phyloP scores from a whole-genome alignment of 2,888 invertebrate species.

The Spicauda simplicius region DNA sequence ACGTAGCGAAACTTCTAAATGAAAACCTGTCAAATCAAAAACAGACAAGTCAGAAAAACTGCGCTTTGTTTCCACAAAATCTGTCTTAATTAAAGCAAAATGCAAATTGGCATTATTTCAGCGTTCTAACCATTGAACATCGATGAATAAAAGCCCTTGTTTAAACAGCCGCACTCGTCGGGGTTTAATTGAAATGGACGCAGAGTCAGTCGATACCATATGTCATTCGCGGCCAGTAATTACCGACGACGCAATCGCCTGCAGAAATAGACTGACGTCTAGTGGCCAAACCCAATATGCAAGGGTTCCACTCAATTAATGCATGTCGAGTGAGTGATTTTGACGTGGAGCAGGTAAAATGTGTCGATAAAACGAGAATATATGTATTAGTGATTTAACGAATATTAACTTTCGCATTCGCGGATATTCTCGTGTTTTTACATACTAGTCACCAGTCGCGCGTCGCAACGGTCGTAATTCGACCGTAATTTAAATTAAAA shows the following conservation, averaged over 20 bases:
- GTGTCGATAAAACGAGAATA: background rate
- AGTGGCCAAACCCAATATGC: slow-evolving; percentile 57
- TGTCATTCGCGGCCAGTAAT: slow-evolving; percentile 58
- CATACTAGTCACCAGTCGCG: no score
- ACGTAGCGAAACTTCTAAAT: no score
- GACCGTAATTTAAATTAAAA: no score
- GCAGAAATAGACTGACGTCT: slow-evolving; percentile 64
- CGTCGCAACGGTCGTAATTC: no score
- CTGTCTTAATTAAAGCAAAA: slow-evolving; percentile 1
- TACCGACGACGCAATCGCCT: slow-evolving; percentile 62
- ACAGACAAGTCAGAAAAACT: background rate
- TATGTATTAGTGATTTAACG: no score
- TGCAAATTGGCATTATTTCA: slow-evolving; percentile 24
- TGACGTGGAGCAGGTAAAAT: slow-evolving; percentile 5
- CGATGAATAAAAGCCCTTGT: slow-evolving; percentile 26
- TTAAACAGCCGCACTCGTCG: slow-evolving; percentile 5
- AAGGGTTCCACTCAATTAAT: slow-evolving; percentile 47
- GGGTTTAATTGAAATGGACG: slow-evolving; percentile 48
- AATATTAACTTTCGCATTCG: no score
- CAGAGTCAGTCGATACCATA: slow-evolving; percentile 52
- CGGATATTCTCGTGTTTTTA: no score
- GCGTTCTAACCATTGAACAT: slow-evolving; percentile 18
- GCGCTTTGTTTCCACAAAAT: background rate
- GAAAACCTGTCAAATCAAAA: background rate
- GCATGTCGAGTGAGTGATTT: slow-evolving; percentile 35